A percentile compares a stretch with the other conserved stretches of the same genome.
Conservation (phyloP, 2,888 invertebrate genomes). For the Zootermopsis nevadensis region DNA sequence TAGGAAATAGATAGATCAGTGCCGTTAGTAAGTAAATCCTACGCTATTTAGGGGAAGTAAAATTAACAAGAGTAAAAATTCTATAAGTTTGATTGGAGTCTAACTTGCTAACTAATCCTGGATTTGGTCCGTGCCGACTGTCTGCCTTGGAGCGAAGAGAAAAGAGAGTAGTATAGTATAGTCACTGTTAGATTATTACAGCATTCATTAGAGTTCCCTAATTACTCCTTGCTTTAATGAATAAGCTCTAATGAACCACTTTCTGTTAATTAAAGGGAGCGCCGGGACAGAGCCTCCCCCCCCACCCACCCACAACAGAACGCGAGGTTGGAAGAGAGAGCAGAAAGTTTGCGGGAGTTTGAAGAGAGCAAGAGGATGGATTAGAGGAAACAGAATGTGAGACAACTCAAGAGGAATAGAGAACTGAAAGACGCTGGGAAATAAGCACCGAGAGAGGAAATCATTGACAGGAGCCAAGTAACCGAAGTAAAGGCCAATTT, state of each 20-base stretch:
- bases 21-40: too few species aligned
- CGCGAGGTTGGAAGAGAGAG: slow-evolving; percentile 58
- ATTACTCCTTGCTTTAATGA: slow-evolving; percentile 91
- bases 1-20: too few species aligned
- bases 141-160: slow-evolving; percentile 36
- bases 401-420: slow-evolving; percentile 14
- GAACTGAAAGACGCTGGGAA: neutral
- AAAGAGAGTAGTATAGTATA: slow-evolving; percentile 48
- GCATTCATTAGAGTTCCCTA: slow-evolving; percentile 89
- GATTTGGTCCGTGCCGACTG: slow-evolving; percentile 32
- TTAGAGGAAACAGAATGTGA: slow-evolving; percentile 23
- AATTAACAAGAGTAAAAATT: neutral
- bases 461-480: too few species aligned
- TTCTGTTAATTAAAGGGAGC: slow-evolving; percentile 89
- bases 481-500: too few species aligned
- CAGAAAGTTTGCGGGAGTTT: slow-evolving; percentile 58
- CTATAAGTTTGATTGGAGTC: slow-evolving; percentile 7
- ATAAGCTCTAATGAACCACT: slow-evolving; percentile 92
- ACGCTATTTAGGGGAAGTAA: neutral
- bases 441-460: neutral
- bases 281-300: slow-evolving; percentile 58
- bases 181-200: slow-evolving; percentile 73
- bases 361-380: slow-evolving; percentile 40
- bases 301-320: slow-evolving; percentile 59
- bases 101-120: slow-evolving; percentile 36